phyloP scores from a whole-genome alignment of 2,113 vertebrate genomes.

The Sula dactylatra region DNA sequence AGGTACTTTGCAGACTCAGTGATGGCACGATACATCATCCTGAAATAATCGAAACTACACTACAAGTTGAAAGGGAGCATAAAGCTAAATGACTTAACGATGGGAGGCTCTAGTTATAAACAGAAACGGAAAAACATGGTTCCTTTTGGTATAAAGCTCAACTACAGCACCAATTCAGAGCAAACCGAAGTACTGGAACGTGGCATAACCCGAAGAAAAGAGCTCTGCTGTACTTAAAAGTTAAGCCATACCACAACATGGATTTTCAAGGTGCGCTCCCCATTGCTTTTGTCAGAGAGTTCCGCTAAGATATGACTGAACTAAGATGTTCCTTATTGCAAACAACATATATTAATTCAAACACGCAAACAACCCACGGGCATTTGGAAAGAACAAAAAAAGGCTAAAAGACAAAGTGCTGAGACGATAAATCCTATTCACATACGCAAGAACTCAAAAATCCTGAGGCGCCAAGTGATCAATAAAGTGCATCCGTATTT shows the following conservation, averaged over 20 bases:
- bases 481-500: slow-evolving; percentile 42
- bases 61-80: slow-evolving; percentile 2
- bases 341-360: not conserved
- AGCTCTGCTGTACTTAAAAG: not conserved
- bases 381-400: not conserved
- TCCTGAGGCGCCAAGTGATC: slow-evolving; percentile 25
- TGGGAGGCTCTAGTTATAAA: not conserved
- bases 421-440: not conserved
- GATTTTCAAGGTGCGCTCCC: not conserved
- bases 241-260: rapidly evolving
- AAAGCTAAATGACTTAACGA: slow-evolving; percentile 11
- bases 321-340: not conserved
- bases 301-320: not conserved
- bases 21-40: not conserved
- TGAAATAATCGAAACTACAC: not conserved
- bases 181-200: not conserved
- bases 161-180: not conserved
- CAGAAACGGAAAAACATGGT: not conserved
- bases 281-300: not conserved
- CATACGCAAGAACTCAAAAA: not conserved
- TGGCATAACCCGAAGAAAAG: not conserved
- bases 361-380: not conserved
- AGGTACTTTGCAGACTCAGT: not conserved
- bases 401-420: not conserved
- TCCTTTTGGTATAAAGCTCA: not conserved